Evolutionary conservation across 2,888 invertebrate genomes (phyloP).

Genomic region (Dolomedes plantarius): DNA sequence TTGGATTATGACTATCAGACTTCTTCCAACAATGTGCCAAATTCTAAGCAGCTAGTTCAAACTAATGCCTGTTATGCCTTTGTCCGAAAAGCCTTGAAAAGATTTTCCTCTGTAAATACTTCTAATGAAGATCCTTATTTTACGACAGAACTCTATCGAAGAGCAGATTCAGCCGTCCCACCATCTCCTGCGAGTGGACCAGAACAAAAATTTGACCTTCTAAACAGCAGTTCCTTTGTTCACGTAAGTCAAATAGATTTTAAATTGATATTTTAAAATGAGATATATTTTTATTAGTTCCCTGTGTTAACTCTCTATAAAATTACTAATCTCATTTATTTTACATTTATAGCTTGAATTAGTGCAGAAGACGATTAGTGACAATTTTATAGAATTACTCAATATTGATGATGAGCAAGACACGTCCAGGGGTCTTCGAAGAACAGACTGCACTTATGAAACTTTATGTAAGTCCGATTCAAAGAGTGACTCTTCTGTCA

Average conservation of each 20-base stretch:
- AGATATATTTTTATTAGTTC: too few species aligned
- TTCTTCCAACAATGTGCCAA: constrained; percentile 80
- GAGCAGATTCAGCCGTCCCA: constrained; percentile 12
- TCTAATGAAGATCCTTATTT: background rate
- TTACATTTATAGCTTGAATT: too few species aligned
- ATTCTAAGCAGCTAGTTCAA: constrained; percentile 91
- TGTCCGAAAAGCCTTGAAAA: constrained; percentile 87
- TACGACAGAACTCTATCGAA: background rate
- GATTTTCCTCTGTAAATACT: constrained; percentile 37
- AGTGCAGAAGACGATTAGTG: constrained; percentile 13
- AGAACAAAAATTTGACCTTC: background rate
- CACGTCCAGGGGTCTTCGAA: background rate
- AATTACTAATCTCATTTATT: too few species aligned
- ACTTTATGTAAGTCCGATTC: background rate
- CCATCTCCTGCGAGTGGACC: background rate
- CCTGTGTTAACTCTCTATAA: too few species aligned
- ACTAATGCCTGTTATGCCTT: constrained; percentile 96
- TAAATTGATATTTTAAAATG: too few species aligned
- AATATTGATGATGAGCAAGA: constrained; percentile 32
- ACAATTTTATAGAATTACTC: constrained; percentile 35
- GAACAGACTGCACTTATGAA: background rate
- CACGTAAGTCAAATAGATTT: background rate
- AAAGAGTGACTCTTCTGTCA: background rate
- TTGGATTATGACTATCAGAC: constrained; percentile 20
- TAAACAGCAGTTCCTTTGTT: background rate